Base-by-base conservation (phyloP, 2,888 invertebrate species). In the Tuberolachnus salignus region DNA sequence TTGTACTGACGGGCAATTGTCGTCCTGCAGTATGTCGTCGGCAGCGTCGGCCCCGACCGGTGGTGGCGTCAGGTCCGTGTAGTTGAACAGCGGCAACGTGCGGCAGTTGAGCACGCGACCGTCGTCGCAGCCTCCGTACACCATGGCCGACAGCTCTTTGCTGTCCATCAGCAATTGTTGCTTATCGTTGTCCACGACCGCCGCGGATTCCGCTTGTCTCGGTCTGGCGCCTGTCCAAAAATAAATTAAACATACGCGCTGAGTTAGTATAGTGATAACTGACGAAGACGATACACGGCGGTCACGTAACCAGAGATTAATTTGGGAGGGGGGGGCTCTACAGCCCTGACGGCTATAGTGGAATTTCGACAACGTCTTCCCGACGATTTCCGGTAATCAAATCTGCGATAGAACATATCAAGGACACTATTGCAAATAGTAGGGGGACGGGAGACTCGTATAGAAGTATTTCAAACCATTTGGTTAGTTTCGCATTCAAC, bases 71-170 rank as follows among this genome's bases (percentile, higher is more conserved):
- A 73, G 21, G 2, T 78, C 49, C 26, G 75, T 78, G 49, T 78
- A 78, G 57, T 78, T 78, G 49, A 67, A 78, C 11, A 78, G 6
- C 4, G 75, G 75, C 14, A 78, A 34, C 16, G 64, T 66, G 9
- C 53, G 64, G 55, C 75, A 78, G 19, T 67, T 78, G 34, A 57
- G 9, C 26, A 78, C 67, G 3, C 6, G 67, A 14, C 66, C 66
- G 34, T 78, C 67, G 19, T 78, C 67, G 53, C 75, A 78, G 2
- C 49, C 51, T 1, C 26, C 55, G 42, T 34, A 23, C 0, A 92
- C 93, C 0, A 94, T 89, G 0, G 91, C 90, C 13, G 49, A 23
- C 21, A n/a, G 13, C 16, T 11, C 26, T 6, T 72, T 59, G 9
- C 9, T 3, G n/a, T 13, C n/a, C 26, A 44, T 1, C 70, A 44